Conservation (phyloP, 2,888 invertebrate species). For the Hirtodrosophila trivittata region DNA sequence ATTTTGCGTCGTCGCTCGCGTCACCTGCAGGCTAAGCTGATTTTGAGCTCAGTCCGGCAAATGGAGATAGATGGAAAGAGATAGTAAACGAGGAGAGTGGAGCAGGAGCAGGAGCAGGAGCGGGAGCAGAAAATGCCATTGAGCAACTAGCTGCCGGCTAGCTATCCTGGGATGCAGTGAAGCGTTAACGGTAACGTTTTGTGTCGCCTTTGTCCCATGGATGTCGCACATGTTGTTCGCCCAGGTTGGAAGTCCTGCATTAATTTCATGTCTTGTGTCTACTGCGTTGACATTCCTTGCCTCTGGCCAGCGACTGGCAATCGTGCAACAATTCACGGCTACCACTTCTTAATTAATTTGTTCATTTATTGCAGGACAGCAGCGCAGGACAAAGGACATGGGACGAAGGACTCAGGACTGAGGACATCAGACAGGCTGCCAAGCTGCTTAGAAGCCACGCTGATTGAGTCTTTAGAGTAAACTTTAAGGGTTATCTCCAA, state of each 20-base stretch:
- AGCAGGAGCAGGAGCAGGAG: not conserved
- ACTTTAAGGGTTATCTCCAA: constrained; percentile 51
- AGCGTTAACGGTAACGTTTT: constrained; percentile 78
- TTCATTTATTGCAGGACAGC: constrained; percentile 62
- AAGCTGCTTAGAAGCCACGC: constrained; percentile 52
- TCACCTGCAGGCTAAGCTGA: constrained; percentile 79
- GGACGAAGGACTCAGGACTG: constrained; percentile 1
- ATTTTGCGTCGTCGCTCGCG: constrained; percentile 68
- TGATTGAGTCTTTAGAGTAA: constrained; percentile 64
- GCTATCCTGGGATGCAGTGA: constrained; percentile 56
- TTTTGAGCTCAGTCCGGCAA: constrained; percentile 54
- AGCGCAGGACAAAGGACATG: constrained; percentile 4
- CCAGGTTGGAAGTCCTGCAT: constrained; percentile 44
- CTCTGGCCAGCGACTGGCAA: constrained; percentile 37
- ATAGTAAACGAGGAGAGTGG: not conserved
- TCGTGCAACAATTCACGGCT: constrained; percentile 75
- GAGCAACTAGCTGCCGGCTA: constrained; percentile 12
- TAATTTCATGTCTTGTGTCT: constrained; percentile 61
- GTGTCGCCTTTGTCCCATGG: constrained; percentile 59
- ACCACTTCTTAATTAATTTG: constrained; percentile 74
- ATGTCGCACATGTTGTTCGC: constrained; percentile 12
- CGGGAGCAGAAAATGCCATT: not conserved
- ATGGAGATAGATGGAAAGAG: constrained; percentile 32
- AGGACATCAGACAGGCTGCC: not conserved
- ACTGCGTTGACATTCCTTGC: constrained; percentile 48